These are phyloP conservation scores for Crotalus helleri DNA, from an alignment of 2,113 vertebrate genomes.

Conservation along the genomic window DNA sequence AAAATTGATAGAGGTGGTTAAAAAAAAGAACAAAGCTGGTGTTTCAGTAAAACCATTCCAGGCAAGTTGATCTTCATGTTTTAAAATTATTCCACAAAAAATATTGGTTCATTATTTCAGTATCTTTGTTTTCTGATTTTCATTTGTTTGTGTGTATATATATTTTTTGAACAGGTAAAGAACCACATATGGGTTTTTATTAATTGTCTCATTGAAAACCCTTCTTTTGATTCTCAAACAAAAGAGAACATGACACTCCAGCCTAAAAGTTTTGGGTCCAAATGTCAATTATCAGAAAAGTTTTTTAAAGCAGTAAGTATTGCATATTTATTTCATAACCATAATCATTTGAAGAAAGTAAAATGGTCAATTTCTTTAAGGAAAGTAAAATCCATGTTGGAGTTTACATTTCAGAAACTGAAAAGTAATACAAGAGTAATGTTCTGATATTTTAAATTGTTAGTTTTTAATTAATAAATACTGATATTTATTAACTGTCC, in stretches of 20 bases:
- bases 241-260: conserved; percentile 99
- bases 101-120: conserved; percentile 10
- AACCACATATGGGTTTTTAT: conserved; percentile 99
- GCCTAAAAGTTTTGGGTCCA: conserved; percentile 96
- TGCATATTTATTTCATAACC: background rate
- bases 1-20: conserved; percentile 98
- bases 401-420: background rate
- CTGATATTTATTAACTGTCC: background rate
- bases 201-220: conserved; percentile 96
- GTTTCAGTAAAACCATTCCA: conserved; percentile 99
- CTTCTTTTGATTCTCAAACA: conserved; percentile 96
- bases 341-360: background rate
- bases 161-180: conserved; percentile 83
- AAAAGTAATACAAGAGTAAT: background rate
- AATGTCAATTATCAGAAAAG: conserved; percentile 92
- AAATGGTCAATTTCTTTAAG: too few relatives aligned
- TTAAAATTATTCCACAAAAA: conserved; percentile 16
- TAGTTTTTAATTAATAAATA: background rate
- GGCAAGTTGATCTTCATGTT: conserved; percentile 66
- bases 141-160: background rate
- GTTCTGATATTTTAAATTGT: background rate
- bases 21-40: conserved; percentile 99
- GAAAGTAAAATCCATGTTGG: background rate
- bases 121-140: conserved; percentile 26
- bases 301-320: conserved; percentile 91